Evolutionary conservation across 2,888 invertebrate genomes (phyloP), one percentile per base, ranked within the genome.

Genomic region (Rhaphigaster nebulosa): DNA sequence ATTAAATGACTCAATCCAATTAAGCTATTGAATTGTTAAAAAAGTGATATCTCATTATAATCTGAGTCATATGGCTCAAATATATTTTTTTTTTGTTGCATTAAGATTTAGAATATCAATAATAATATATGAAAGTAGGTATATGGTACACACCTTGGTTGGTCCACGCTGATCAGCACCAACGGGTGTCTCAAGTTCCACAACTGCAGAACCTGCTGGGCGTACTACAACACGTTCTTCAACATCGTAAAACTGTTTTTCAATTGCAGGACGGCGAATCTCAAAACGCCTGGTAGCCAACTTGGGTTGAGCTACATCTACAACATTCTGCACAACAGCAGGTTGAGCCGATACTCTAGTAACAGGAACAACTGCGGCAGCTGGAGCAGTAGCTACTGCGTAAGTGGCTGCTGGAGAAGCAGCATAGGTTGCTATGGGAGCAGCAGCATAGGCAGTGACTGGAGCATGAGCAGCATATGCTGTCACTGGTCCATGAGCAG

Each of bases 221-320:
- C 95, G 94, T 84, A 95, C 94, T 34, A 95, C 94, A 41, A 95
- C 94, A 87, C 95, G 94, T 92, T 95, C 95, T 92, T 95, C 95
- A 92, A 95, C 95, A 92, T 95, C 95, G 93, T 95, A 95, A 93
- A 95, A 95, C 93, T 95, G 95, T 93, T 95, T 95, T 92, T 95
- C 95, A 91, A 95, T 95, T 60, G 95, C 95, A 80, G 95, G 95
- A 91, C 95, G 94, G 91, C 95, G 95, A 20, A 95, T 92, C 87
- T 92, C 95, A 92, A 94, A 95, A 92, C 95, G 95, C 90, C 95
- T 94, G 45, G 95, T 95, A 92, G 95, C 95, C 18, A 94, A 94
- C 6, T 95, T 95, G 0, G 95, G 95, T 92, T 95, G 95, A 12
- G 95, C 94, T 38, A 95, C 95, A 92, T 95, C 95, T 26, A 95